phyloP scores from a whole-genome alignment of 2,888 invertebrate species.

The Drosophila suboccidentalis region DNA sequence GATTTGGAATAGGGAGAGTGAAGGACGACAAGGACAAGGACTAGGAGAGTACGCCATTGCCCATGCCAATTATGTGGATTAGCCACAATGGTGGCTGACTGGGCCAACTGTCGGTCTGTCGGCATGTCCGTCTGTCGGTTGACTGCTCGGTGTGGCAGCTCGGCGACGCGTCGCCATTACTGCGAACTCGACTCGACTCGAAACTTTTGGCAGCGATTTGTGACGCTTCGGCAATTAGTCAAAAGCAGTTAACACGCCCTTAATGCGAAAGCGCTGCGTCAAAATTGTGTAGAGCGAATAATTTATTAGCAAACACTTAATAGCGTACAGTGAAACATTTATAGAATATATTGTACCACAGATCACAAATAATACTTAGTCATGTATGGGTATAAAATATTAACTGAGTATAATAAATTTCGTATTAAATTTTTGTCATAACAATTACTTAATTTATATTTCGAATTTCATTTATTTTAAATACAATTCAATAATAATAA shows the following conservation, averaged over 20 bases:
- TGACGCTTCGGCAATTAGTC: conserved; percentile 63
- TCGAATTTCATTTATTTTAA: no score
- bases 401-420: neutral
- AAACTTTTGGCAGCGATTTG: conserved; percentile 60
- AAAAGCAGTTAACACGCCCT: conserved; percentile 63
- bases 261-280: conserved; percentile 51
- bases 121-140: neutral
- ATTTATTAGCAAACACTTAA: conserved; percentile 46
- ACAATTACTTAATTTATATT: no score
- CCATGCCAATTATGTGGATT: conserved; percentile 59
- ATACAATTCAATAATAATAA: no score
- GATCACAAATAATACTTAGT: neutral
- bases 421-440: no score
- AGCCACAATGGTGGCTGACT: conserved; percentile 44
- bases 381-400: neutral
- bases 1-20: neutral
- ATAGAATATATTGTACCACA: neutral
- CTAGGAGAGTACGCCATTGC: conserved; percentile 7
- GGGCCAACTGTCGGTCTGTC: neutral
- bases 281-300: conserved; percentile 41
- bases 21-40: neutral
- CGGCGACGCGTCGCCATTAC: conserved; percentile 20
- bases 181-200: conserved; percentile 19
- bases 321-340: neutral
- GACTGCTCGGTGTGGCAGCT: conserved; percentile 7